A percentile compares a stretch with the other conserved stretches of the same genome.
These are phyloP conservation scores for Rhodophaea formosa DNA, from an alignment of 2,888 invertebrate species.

Conservation along the genomic window DNA sequence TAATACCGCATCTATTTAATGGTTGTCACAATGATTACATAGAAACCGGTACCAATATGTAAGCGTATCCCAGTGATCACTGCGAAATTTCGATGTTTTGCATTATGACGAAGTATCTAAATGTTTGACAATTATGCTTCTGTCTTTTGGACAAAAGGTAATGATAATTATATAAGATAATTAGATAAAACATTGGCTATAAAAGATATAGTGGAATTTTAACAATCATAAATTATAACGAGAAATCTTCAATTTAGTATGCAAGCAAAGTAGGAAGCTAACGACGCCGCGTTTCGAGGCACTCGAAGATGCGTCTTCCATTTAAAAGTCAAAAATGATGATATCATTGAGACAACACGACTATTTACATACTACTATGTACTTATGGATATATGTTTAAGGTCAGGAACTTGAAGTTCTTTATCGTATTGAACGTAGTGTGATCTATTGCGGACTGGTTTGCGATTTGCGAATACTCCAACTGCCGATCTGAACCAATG, in stretches of 20 bases:
- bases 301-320: slow-evolving; percentile 35
- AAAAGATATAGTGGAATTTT: background rate
- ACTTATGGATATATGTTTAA: slow-evolving; percentile 23
- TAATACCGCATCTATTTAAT: background rate
- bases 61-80: too few relatives aligned
- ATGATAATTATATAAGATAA: too few relatives aligned
- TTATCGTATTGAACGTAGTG: background rate
- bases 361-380: slow-evolving; percentile 26
- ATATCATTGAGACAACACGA: slow-evolving; percentile 41
- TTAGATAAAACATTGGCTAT: too few relatives aligned
- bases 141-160: too few relatives aligned
- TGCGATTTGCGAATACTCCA: too few relatives aligned
- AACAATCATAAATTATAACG: background rate
- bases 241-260: slow-evolving; percentile 32
- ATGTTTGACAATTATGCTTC: too few relatives aligned
- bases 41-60: too few relatives aligned
- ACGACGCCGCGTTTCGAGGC: slow-evolving; percentile 27
- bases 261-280: slow-evolving; percentile 43
- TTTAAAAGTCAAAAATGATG: slow-evolving; percentile 42
- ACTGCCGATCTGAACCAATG: background rate
- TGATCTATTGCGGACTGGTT: background rate
- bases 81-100: too few relatives aligned
- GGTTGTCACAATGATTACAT: background rate
- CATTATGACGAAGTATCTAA: too few relatives aligned
- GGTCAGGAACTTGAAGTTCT: slow-evolving; percentile 23